phyloP scores from a whole-genome alignment of 2,113 vertebrate species.

The Hippopotamus amphibius region DNA sequence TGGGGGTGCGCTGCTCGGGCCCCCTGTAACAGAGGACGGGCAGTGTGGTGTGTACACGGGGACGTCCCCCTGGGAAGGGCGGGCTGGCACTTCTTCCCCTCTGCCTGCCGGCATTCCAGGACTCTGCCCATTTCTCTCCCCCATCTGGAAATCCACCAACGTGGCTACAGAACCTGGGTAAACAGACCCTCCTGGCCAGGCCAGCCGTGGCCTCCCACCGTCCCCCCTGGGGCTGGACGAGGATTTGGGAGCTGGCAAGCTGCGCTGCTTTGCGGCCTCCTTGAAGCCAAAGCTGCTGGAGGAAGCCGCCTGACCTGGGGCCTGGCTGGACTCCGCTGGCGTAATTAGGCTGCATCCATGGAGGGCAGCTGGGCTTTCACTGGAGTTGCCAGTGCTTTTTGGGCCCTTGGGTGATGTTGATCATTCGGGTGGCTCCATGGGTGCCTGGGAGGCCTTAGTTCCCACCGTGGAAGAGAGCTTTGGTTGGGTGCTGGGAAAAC shows the following conservation, averaged over 20 bases:
- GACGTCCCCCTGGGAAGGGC: neutral
- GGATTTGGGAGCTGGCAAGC: neutral
- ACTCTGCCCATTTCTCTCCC: neutral
- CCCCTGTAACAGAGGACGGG: neutral
- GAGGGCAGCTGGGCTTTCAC: neutral
- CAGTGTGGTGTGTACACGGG: neutral
- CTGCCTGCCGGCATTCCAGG: neutral
- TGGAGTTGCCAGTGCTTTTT: neutral
- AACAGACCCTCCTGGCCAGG: neutral
- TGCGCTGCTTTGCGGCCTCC: neutral
- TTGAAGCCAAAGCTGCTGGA: neutral
- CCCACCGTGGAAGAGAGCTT: constrained; percentile 60
- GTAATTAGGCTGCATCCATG: neutral
- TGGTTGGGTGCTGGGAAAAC: neutral
- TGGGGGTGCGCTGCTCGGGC: neutral
- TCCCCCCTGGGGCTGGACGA: neutral
- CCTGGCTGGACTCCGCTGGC: neutral
- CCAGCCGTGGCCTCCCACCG: fast-evolving
- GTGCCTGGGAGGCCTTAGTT: neutral
- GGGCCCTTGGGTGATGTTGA: neutral
- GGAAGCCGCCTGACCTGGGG: neutral
- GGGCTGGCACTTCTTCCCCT: too few relatives aligned
- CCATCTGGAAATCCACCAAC: neutral
- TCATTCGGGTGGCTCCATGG: neutral
- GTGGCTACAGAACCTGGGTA: neutral